Conservation (phyloP, 1,140 invertebrate genomes). For the Phymastichus coffea region DNA sequence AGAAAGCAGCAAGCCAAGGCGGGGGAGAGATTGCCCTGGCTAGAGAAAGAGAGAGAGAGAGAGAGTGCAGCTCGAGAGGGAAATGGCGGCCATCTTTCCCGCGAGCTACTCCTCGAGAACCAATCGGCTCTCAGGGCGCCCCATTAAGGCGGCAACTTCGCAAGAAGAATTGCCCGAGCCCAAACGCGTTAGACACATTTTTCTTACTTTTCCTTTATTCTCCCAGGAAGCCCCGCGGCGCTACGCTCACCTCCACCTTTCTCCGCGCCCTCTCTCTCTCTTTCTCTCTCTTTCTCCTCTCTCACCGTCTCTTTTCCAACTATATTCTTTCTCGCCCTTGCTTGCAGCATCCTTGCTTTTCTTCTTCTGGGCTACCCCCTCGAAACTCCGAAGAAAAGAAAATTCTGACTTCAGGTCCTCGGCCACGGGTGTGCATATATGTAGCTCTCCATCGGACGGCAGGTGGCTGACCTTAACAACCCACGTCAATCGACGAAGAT, state of each 20-base stretch:
- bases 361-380: conserved; percentile 45
- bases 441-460: conserved; percentile 52
- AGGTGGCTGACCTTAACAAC: conserved; percentile 57
- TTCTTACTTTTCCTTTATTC: conserved; percentile 59
- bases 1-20: neutral
- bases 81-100: conserved; percentile 59
- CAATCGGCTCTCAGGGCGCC: conserved; percentile 52
- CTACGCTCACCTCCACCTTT: neutral
- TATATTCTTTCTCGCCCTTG: conserved; percentile 33
- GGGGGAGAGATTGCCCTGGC: neutral
- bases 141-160: conserved; percentile 57
- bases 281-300: conserved; percentile 1
- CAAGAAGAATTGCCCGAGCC: conserved; percentile 57
- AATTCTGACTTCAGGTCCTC: neutral
- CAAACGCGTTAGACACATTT: conserved; percentile 59
- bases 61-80: conserved; percentile 51
- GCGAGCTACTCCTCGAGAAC: conserved; percentile 55
- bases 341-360: conserved; percentile 51
- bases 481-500: conserved; percentile 15
- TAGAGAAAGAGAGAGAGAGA: conserved; percentile 25
- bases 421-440: conserved; percentile 31
- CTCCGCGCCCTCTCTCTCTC: neutral
- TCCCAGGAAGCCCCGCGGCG: conserved; percentile 14
- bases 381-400: neutral
- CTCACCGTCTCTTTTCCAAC: conserved; percentile 23